A percentile compares a stretch with the other conserved stretches of the same genome.
Conservation (phyloP, 2,797 vertebrate species). For the Esox lucius region DNA sequence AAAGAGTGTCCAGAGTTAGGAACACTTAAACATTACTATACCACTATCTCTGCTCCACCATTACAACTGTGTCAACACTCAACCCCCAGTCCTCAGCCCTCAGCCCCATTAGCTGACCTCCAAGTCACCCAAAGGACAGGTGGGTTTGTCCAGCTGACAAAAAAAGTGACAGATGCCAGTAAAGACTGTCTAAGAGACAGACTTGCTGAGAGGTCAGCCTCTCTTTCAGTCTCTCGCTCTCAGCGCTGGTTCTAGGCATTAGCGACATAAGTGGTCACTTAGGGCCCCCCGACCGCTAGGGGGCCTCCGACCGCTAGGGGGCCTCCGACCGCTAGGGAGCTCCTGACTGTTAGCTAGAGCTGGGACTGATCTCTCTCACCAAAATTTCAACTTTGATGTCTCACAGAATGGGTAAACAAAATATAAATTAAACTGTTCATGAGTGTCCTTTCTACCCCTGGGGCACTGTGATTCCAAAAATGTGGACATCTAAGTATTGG, state of each 20-base stretch:
- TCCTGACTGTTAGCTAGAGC: too few relatives aligned
- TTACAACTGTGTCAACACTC: conserved; percentile 29
- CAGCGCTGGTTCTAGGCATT: too few relatives aligned
- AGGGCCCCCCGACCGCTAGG: too few relatives aligned
- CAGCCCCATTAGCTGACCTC: conserved; percentile 28
- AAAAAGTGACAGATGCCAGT: conserved; percentile 82
- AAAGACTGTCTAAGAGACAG: conserved; percentile 38
- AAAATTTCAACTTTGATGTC: too few relatives aligned
- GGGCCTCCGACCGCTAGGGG: too few relatives aligned
- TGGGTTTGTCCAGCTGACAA: conserved; percentile 74
- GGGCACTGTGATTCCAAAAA: too few relatives aligned
- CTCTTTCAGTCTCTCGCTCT: conserved; percentile 4
- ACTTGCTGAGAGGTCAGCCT: conserved; percentile 11
- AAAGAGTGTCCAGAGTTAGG: conserved; percentile 14
- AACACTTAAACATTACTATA: conserved; percentile 42
- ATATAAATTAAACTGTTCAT: too few relatives aligned
- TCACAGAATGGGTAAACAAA: too few relatives aligned
- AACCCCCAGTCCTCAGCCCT: conserved; percentile 16
- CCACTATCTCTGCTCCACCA: conserved; percentile 22
- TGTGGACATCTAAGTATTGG: too few relatives aligned
- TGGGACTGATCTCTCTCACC: not conserved
- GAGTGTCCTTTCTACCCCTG: too few relatives aligned
- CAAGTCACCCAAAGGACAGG: conserved; percentile 75
- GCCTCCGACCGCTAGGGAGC: too few relatives aligned
- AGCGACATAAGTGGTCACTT: too few relatives aligned